Evolutionary conservation across 2,888 invertebrate genomes (phyloP).

Genomic region (Phyllotreta striolata): DNA sequence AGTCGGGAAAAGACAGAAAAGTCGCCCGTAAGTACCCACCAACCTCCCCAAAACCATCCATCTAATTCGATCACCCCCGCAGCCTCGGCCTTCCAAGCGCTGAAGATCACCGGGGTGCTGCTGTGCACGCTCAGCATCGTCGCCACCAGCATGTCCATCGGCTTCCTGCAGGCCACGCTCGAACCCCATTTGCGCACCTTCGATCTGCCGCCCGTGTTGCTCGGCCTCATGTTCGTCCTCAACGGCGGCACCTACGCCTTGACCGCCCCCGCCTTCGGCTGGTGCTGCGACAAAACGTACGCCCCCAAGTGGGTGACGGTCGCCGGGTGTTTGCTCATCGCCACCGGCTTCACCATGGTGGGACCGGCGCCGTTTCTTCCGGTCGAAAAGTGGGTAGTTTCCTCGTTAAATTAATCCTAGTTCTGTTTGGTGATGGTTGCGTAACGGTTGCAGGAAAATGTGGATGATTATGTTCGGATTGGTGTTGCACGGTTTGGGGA

Average conservation of each 20-base stretch:
- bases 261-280: conserved; percentile 82
- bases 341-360: conserved; percentile 74
- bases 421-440: background rate
- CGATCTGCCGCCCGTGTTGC: conserved; percentile 71
- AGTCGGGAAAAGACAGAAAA: conserved; percentile 64
- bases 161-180: conserved; percentile 88
- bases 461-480: conserved; percentile 76
- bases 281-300: conserved; percentile 74
- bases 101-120: conserved; percentile 78
- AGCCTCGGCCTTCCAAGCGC: conserved; percentile 72
- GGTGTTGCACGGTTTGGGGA: conserved; percentile 81
- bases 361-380: conserved; percentile 84
- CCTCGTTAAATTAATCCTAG: background rate
- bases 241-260: conserved; percentile 83
- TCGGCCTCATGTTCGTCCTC: conserved; percentile 85
- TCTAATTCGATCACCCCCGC: conserved; percentile 42
- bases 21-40: conserved; percentile 65
- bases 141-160: conserved; percentile 82
- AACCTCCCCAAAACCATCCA: background rate
- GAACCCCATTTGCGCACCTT: conserved; percentile 87
- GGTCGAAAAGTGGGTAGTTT: conserved; percentile 64
- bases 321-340: conserved; percentile 72
- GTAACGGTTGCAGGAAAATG: conserved; percentile 65
- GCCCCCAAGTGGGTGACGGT: conserved; percentile 75
- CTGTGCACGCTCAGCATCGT: conserved; percentile 76